A percentile compares a stretch with the other conserved stretches of the same genome.
Conservation (phyloP, 53 echinoderm and acorn worm genomes). For the Echinarachnius parma region DNA sequence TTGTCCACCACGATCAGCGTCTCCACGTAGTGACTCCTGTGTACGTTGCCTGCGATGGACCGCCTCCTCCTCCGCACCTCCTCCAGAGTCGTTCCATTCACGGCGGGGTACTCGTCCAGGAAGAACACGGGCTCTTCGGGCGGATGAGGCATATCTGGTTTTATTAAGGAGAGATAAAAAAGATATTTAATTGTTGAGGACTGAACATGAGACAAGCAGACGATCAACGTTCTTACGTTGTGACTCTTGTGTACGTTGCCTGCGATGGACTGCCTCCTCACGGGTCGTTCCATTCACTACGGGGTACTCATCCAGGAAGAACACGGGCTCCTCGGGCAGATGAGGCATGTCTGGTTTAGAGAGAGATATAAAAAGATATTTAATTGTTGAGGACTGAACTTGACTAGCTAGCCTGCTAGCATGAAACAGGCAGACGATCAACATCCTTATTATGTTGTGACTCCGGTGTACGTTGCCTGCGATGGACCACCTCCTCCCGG, state of each 20-base stretch:
- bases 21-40: constrained; percentile 77
- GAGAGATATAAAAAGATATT: too few relatives aligned
- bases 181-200: too few relatives aligned
- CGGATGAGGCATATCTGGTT: constrained; percentile 86
- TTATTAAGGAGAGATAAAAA: too few relatives aligned
- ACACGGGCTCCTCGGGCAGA: constrained; percentile 60
- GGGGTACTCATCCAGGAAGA: constrained; percentile 77
- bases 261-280: constrained; percentile 69
- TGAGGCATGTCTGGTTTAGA: constrained; percentile 75
- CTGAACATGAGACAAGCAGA: too few relatives aligned
- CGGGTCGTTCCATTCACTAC: neutral
- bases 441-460: too few relatives aligned
- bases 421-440: too few relatives aligned
- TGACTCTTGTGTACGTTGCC: constrained; percentile 80
- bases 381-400: too few relatives aligned
- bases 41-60: constrained; percentile 80
- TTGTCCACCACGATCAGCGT: constrained; percentile 92
- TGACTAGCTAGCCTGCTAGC: too few relatives aligned
- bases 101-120: constrained; percentile 64
- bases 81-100: neutral
- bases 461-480: constrained; percentile 77
- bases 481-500: constrained; percentile 69
- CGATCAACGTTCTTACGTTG: constrained; percentile 81
- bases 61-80: constrained; percentile 58
- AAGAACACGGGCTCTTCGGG: constrained; percentile 70